These are phyloP conservation scores for Danio kyathit DNA, from an alignment of 2,797 vertebrate species.

Conservation along the genomic window DNA sequence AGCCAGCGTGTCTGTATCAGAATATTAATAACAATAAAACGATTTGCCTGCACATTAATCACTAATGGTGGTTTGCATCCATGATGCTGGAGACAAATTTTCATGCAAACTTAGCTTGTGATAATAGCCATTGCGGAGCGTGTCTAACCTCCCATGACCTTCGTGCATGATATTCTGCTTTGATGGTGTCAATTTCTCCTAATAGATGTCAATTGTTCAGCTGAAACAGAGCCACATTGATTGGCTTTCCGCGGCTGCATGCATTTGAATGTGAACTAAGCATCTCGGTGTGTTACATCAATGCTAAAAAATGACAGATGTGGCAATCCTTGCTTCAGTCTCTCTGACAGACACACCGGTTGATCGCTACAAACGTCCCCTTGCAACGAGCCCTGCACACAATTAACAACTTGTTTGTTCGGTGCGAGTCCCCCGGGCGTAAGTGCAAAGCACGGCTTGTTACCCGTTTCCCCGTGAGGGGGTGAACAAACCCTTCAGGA, in stretches of 20 bases:
- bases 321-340: neutral
- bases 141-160: slow-evolving; percentile 42
- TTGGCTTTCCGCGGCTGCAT: neutral
- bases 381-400: slow-evolving; percentile 55
- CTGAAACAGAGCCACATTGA: neutral
- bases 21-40: neutral
- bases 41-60: neutral
- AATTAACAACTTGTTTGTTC: slow-evolving; percentile 86
- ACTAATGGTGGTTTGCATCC: neutral
- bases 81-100: neutral
- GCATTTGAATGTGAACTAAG: neutral
- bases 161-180: slow-evolving; percentile 58
- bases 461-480: slow-evolving; percentile 68
- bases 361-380: slow-evolving; percentile 36
- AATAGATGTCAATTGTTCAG: slow-evolving; percentile 68
- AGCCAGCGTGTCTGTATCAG: neutral
- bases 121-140: slow-evolving; percentile 44
- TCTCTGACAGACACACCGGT: slow-evolving; percentile 15
- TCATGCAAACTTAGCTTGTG: slow-evolving; percentile 13
- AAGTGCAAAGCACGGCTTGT: slow-evolving; percentile 70
- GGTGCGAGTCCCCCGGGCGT: slow-evolving; percentile 64
- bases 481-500: slow-evolving; percentile 64
- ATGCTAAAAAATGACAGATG: neutral
- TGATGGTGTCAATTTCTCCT: slow-evolving; percentile 62
- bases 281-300: neutral